These are phyloP conservation scores for Seladonia tumulorum DNA, from an alignment of 2,888 invertebrate genomes.

Conservation along the genomic window DNA sequence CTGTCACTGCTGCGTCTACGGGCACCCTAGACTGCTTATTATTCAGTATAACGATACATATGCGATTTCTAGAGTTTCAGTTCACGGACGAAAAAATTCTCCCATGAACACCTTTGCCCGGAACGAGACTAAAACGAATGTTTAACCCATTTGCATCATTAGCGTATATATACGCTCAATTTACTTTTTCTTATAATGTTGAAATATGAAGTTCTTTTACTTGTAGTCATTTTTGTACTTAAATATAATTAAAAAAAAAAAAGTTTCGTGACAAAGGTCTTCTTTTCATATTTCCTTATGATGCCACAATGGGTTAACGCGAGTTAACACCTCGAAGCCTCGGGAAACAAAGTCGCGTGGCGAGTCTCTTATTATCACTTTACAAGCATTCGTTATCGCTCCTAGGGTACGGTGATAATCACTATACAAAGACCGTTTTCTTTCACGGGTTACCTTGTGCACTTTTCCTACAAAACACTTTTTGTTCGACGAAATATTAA, in stretches of 20 bases:
- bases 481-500: background rate
- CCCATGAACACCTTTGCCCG: background rate
- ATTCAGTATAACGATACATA: background rate
- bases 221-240: no score
- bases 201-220: no score
- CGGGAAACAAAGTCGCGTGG: conserved; percentile 56
- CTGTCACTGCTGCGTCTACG: background rate
- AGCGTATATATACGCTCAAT: no score
- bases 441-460: background rate
- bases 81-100: background rate
- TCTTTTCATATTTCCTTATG: no score
- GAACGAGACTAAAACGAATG: background rate
- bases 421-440: conserved; percentile 2
- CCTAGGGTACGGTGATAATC: background rate
- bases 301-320: no score
- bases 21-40: background rate
- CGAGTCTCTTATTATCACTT: conserved; percentile 50
- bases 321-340: conserved; percentile 47
- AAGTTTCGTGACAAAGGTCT: no score
- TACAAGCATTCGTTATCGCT: conserved; percentile 56
- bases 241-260: no score
- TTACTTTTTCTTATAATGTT: no score
- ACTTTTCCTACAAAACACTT: background rate
- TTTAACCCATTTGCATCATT: no score
- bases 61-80: background rate